These are phyloP conservation scores for Sialia sialis DNA, from an alignment of 2,113 vertebrate species.

Conservation along the genomic window DNA sequence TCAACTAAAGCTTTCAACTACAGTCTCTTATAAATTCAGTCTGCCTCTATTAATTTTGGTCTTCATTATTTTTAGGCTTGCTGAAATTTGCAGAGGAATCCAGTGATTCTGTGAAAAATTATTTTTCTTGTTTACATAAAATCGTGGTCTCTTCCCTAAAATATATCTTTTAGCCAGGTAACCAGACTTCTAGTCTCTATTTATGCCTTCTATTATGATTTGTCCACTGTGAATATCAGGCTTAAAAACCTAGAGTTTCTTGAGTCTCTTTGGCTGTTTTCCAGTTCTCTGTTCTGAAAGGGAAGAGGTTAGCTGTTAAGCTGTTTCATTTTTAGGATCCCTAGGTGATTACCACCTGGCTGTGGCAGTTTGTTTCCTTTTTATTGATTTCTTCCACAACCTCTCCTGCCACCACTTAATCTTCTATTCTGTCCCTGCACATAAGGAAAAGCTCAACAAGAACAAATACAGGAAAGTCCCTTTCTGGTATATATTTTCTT, in stretches of 20 bases:
- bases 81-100: background rate
- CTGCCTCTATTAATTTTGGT: background rate
- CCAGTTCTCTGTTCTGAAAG: background rate
- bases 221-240: background rate
- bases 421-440: background rate
- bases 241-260: background rate
- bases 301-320: background rate
- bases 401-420: background rate
- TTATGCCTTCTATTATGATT: background rate
- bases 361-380: background rate
- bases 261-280: background rate
- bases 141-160: background rate
- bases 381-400: background rate
- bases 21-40: background rate
- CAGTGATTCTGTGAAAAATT: background rate
- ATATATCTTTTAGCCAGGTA: background rate
- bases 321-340: background rate
- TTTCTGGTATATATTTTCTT: background rate
- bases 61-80: background rate
- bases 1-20: background rate
- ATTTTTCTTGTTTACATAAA: background rate
- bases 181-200: background rate
- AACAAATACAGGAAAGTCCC: background rate
- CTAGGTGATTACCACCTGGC: background rate
- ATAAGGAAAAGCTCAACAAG: background rate